phyloP scores from a whole-genome alignment of 2,888 invertebrate genomes.

The Laothoe populi region DNA sequence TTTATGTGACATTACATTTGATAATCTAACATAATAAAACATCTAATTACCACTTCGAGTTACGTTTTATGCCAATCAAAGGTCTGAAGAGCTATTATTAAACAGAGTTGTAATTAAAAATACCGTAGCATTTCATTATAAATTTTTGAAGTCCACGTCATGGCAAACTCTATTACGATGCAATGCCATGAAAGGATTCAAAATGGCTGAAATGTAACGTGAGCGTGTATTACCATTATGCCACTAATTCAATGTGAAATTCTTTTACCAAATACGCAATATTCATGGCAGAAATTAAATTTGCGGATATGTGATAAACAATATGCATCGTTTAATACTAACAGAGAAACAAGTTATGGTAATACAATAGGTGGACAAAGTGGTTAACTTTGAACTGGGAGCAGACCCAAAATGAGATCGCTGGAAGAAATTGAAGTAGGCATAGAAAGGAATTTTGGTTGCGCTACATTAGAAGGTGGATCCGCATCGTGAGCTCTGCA shows the following conservation, averaged over 20 bases:
- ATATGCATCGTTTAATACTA: not conserved
- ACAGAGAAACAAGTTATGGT: not conserved
- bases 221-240: not conserved
- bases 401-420: no score
- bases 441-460: no score
- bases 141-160: not conserved
- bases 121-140: not conserved
- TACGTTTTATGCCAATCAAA: not conserved
- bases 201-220: not conserved
- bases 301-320: not conserved
- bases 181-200: not conserved
- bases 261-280: not conserved
- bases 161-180: constrained; percentile 9
- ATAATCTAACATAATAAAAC: not conserved
- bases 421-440: no score
- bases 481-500: no score
- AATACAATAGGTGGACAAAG: no score
- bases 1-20: no score
- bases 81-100: not conserved
- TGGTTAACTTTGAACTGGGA: no score
- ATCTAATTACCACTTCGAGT: not conserved
- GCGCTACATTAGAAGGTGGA: no score
- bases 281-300: not conserved
- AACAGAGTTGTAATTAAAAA: not conserved
- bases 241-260: not conserved